Conservation (phyloP, 2,888 invertebrate species). For the Sinhomidia bicolor region DNA sequence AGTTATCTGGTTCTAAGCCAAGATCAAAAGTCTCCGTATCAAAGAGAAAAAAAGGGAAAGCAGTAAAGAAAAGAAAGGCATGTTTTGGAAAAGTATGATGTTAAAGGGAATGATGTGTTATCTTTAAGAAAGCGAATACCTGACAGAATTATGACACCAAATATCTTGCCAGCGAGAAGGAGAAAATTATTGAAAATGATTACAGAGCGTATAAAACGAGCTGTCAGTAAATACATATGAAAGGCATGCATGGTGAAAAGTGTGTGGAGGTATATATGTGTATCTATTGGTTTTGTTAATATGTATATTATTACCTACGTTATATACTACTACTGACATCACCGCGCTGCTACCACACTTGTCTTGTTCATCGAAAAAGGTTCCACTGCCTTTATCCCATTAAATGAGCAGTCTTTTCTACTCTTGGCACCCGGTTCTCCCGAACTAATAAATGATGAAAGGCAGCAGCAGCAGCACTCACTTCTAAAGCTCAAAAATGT, state of each 20-base stretch:
- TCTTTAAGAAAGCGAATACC: conserved; percentile 60
- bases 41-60: no score
- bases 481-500: conserved; percentile 23
- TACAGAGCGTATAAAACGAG: conserved; percentile 22
- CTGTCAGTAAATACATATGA: conserved; percentile 10
- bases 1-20: conserved; percentile 32
- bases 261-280: no score
- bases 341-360: not conserved
- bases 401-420: conserved; percentile 62
- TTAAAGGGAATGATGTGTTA: conserved; percentile 31
- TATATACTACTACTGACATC: not conserved
- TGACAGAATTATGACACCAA: conserved; percentile 67
- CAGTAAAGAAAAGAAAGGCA: not conserved
- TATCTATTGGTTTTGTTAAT: no score
- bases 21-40: conserved; percentile 18
- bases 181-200: conserved; percentile 70
- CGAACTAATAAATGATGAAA: conserved; percentile 73
- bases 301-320: conserved; percentile 36
- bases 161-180: conserved; percentile 55
- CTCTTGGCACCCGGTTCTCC: conserved; percentile 65
- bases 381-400: conserved; percentile 63
- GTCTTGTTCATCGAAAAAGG: conserved; percentile 35
- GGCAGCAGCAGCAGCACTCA: no score
- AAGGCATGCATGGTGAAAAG: not conserved
- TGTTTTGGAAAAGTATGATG: conserved; percentile 15